phyloP scores from a whole-genome alignment of 2,888 invertebrate species.

The Protodeltote pygarga region DNA sequence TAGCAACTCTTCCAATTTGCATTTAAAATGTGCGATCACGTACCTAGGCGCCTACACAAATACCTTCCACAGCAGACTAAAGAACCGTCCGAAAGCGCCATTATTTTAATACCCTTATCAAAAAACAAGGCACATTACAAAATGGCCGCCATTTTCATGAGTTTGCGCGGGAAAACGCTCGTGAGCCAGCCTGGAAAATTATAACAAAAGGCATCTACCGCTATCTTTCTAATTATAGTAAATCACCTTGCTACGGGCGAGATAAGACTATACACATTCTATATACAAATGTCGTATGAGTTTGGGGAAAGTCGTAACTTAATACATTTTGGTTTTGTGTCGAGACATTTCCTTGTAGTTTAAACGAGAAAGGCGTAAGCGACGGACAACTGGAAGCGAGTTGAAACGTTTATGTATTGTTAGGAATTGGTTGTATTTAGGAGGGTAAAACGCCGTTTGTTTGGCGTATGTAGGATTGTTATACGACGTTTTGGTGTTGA shows the following conservation, averaged over 20 bases:
- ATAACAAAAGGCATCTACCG: slow-evolving; percentile 87
- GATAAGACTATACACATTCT: slow-evolving; percentile 78
- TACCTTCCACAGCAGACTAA: slow-evolving; percentile 72
- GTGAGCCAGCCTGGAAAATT: slow-evolving; percentile 85
- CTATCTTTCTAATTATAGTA: slow-evolving; percentile 88
- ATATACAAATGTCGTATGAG: slow-evolving; percentile 73
- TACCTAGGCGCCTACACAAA: slow-evolving; percentile 74
- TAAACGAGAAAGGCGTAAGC: slow-evolving; percentile 62
- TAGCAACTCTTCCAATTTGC: slow-evolving; percentile 79
- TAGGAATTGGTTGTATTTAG: slow-evolving; percentile 58
- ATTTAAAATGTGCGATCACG: slow-evolving; percentile 82
- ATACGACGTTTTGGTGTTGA: slow-evolving; percentile 67
- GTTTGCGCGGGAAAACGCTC: slow-evolving; percentile 84
- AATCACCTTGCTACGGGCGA: slow-evolving; percentile 86
- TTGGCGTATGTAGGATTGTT: slow-evolving; percentile 55
- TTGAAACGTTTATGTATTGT: slow-evolving; percentile 57
- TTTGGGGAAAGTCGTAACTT: slow-evolving; percentile 60
- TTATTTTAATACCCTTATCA: slow-evolving; percentile 87
- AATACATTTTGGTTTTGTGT: slow-evolving; percentile 66
- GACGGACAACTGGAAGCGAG: slow-evolving; percentile 51
- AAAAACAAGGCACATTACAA: slow-evolving; percentile 87
- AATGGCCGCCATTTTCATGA: slow-evolving; percentile 85
- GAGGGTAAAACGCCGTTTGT: slow-evolving; percentile 57
- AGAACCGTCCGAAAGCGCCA: slow-evolving; percentile 78
- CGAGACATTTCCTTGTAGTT: slow-evolving; percentile 55